Percentiles rank a stretch among this genome's conserved stretches.
Conservation (phyloP, 2,797 vertebrate species). For the Sylvilagus floridanus region DNA sequence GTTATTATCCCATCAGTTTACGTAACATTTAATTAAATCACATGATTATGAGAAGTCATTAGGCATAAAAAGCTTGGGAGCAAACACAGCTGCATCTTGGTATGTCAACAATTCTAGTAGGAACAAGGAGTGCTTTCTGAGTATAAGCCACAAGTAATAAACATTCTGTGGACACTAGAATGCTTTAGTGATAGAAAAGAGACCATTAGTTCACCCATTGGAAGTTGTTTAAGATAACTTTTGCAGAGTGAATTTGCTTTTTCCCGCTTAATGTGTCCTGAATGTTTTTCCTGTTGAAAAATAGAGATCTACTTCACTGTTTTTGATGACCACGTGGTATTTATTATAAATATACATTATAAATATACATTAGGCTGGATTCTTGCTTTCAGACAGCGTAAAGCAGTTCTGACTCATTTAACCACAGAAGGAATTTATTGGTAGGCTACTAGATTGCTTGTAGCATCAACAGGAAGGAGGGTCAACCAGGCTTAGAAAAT, state of each 20-base stretch:
- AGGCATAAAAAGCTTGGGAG: background rate
- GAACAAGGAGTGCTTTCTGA: background rate
- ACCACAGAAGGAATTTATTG: constrained; percentile 40
- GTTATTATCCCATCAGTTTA: constrained; percentile 11
- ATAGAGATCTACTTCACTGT: background rate
- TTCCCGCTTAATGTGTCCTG: constrained; percentile 1
- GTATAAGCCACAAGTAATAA: background rate
- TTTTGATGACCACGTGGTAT: constrained; percentile 46
- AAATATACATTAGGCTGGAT: background rate
- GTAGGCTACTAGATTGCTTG: constrained; percentile 51
- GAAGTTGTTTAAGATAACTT: constrained; percentile 45
- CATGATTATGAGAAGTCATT: background rate
- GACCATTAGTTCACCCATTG: background rate
- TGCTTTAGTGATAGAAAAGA: constrained; percentile 11
- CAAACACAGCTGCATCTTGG: background rate
- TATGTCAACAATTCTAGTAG: background rate
- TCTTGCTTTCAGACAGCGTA: constrained; percentile 55
- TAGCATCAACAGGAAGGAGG: constrained; percentile 48
- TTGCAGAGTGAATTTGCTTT: constrained; percentile 22
- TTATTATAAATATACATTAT: constrained; percentile 34
- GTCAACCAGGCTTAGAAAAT: constrained; percentile 21
- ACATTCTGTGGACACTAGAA: background rate
- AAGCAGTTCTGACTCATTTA: constrained; percentile 54
- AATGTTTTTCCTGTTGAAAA: constrained; percentile 57
- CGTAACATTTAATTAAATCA: constrained; percentile 49